Conservation (phyloP, 2,797 vertebrate genomes). For the Perodicticus potto region DNA sequence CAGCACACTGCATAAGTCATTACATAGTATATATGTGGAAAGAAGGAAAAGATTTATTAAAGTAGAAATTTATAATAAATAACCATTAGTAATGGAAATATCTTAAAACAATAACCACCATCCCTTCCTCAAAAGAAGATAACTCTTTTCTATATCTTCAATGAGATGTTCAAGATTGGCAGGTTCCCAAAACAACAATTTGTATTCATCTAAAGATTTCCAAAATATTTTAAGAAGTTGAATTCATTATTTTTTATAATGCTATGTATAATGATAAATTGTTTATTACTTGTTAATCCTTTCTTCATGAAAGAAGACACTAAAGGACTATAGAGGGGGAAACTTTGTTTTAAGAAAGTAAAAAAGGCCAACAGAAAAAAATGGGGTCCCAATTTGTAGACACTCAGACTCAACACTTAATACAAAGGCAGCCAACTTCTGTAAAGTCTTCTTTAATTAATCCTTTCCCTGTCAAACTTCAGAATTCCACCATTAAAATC, state of each 20-base stretch:
- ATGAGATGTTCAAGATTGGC: conserved; percentile 49
- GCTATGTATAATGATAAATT: conserved; percentile 4
- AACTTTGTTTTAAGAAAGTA: background rate
- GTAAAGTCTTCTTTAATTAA: conserved; percentile 48
- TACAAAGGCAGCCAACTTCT: background rate
- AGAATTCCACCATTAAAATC: conserved; percentile 7
- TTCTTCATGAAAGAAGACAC: conserved; percentile 44
- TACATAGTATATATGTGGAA: conserved; percentile 58
- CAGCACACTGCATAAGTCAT: conserved; percentile 53
- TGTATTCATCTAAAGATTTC: conserved; percentile 55
- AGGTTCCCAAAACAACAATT: conserved; percentile 37
- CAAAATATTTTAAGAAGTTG: conserved; percentile 58
- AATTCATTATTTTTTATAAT: conserved; percentile 55
- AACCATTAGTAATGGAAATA: conserved; percentile 62
- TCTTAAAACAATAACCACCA: conserved; percentile 49
- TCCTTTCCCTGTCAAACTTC: conserved; percentile 14
- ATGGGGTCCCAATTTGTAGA: background rate
- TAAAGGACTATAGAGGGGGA: background rate
- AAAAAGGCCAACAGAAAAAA: background rate
- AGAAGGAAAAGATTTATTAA: conserved; percentile 56
- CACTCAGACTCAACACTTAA: background rate
- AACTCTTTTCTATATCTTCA: conserved; percentile 51
- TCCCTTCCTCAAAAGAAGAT: conserved; percentile 34
- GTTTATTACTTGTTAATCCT: conserved; percentile 31
- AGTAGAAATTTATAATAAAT: conserved; percentile 66